These are phyloP conservation scores for Nansenia antarctica DNA, from an alignment of 2,113 vertebrate genomes.

Conservation along the genomic window DNA sequence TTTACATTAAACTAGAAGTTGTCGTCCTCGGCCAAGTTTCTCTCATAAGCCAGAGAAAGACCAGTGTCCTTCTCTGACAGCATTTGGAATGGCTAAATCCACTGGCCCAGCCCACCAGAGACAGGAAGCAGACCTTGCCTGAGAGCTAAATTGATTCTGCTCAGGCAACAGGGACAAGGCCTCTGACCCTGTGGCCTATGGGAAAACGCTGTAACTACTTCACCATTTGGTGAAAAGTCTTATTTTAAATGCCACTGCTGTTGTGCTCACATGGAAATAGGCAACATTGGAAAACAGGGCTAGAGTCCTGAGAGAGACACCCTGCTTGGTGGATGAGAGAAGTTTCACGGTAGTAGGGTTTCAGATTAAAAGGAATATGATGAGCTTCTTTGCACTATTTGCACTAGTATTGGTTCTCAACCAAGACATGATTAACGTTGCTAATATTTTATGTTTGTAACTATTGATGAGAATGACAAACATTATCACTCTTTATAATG, in stretches of 20 bases:
- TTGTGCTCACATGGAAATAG: slow-evolving; percentile 43
- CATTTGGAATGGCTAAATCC: slow-evolving; percentile 11
- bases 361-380: too few species aligned
- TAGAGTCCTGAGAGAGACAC: slow-evolving; percentile 36
- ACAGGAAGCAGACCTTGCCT: slow-evolving; percentile 40
- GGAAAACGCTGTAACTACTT: slow-evolving; percentile 26
- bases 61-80: not conserved
- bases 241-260: slow-evolving; percentile 47
- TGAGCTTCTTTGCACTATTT: too few species aligned
- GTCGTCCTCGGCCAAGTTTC: not conserved
- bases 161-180: slow-evolving; percentile 28
- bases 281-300: slow-evolving; percentile 47
- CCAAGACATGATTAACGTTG: too few species aligned
- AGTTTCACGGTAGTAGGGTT: too few species aligned
- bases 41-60: not conserved
- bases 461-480: too few species aligned
- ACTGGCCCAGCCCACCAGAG: slow-evolving; percentile 23
- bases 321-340: too few species aligned
- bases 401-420: too few species aligned
- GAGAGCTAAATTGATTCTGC: slow-evolving; percentile 35
- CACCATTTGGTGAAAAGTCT: slow-evolving; percentile 22
- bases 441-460: too few species aligned
- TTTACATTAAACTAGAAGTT: not conserved
- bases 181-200: slow-evolving; percentile 32
- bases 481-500: too few species aligned